Evolutionary conservation across 2,888 invertebrate species (phyloP).

Genomic region (Plebejus melissa): DNA sequence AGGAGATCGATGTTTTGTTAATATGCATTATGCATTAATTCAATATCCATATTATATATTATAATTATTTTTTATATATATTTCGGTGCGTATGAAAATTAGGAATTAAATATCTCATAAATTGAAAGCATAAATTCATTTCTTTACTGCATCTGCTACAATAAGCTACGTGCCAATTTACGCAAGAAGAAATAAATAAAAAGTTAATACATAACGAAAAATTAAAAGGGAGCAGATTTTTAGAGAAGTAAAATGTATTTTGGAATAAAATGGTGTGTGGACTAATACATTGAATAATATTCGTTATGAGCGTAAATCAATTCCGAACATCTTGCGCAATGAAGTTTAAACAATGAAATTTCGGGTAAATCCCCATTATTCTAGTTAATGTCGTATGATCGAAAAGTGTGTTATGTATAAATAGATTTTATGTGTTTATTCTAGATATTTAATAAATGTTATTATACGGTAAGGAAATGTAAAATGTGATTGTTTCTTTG

Average conservation of each 20-base stretch:
- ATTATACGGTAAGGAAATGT: constrained; percentile 45
- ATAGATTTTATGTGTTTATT: constrained; percentile 65
- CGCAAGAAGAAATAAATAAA: neutral
- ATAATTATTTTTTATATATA: neutral
- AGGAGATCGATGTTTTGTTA: neutral
- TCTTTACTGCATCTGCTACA: neutral
- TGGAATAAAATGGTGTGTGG: constrained; percentile 11
- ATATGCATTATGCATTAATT: neutral
- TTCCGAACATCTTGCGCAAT: constrained; percentile 34
- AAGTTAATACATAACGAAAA: constrained; percentile 4
- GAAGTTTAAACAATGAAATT: constrained; percentile 42
- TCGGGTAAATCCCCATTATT: constrained; percentile 40
- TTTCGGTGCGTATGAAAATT: neutral
- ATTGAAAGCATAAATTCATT: neutral
- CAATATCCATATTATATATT: neutral
- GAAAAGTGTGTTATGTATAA: constrained; percentile 56
- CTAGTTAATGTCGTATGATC: constrained; percentile 64
- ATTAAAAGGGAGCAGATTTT: constrained; percentile 1
- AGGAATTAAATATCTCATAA: neutral
- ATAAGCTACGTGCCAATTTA: constrained; percentile 34
- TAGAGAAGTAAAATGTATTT: constrained; percentile 19
- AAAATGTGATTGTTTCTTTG: constrained; percentile 61
- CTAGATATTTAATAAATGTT: constrained; percentile 55
- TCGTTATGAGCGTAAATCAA: constrained; percentile 16
- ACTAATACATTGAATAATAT: constrained; percentile 27